A percentile compares a stretch with the other conserved stretches of the same genome.
These are phyloP conservation scores for Drosophila leonis DNA, from an alignment of 2,888 invertebrate species.

Conservation along the genomic window DNA sequence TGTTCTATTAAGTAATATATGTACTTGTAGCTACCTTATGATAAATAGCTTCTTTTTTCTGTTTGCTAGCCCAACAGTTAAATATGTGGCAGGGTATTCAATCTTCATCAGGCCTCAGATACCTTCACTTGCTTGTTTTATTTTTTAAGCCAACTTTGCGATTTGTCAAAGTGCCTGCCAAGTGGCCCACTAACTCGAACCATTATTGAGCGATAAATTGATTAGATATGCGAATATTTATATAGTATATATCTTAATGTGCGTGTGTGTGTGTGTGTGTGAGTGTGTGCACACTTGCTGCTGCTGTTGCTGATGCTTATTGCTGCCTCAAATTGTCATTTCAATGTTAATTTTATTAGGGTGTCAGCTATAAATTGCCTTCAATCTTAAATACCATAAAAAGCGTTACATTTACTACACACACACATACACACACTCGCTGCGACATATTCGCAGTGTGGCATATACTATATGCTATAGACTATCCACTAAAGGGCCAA, in stretches of 20 bases:
- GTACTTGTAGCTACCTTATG: not conserved
- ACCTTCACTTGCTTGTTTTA: not conserved
- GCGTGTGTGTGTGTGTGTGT: constrained; percentile 9
- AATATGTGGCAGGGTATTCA: not conserved
- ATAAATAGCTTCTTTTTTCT: not conserved
- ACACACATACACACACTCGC: constrained; percentile 27
- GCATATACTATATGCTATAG: constrained; percentile 12
- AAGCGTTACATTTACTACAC: constrained; percentile 59
- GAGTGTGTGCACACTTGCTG: constrained; percentile 1
- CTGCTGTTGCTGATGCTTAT: constrained; percentile 50
- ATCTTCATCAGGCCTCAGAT: not conserved
- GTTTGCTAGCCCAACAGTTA: not conserved
- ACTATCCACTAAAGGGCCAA: constrained; percentile 34
- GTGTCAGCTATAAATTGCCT: constrained; percentile 82
- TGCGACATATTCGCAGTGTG: constrained; percentile 41
- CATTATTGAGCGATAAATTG: constrained; percentile 83
- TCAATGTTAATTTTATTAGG: constrained; percentile 84
- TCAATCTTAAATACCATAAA: constrained; percentile 84
- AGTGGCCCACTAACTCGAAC: constrained; percentile 59
- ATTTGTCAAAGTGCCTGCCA: constrained; percentile 74
- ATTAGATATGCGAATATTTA: constrained; percentile 71
- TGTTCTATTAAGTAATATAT: not conserved
- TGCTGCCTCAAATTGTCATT: constrained; percentile 81
- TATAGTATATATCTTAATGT: constrained; percentile 24
- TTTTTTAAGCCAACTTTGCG: constrained; percentile 54